These are phyloP conservation scores for Lanius collurio DNA, from an alignment of 2,113 vertebrate species.

Conservation along the genomic window DNA sequence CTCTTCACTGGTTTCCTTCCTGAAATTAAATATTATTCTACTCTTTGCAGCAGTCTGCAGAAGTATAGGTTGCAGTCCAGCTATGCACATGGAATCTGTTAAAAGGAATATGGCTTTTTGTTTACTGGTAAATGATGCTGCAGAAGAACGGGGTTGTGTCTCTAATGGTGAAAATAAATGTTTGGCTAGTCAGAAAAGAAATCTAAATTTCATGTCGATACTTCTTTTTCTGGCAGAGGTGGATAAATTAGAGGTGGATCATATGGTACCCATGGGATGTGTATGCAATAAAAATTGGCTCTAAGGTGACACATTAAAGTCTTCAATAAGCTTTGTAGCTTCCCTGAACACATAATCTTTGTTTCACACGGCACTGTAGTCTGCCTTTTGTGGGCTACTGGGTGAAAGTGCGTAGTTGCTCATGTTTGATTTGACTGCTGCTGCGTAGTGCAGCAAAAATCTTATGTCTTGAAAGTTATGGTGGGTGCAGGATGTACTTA, in stretches of 20 bases:
- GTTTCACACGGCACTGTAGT: neutral
- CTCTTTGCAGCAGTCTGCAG: neutral
- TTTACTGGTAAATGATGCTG: neutral
- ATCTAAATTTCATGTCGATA: neutral
- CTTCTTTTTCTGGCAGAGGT: neutral
- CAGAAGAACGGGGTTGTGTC: neutral
- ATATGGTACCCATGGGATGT: fast-evolving
- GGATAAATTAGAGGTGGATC: neutral
- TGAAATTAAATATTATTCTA: neutral
- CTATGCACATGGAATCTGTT: neutral
- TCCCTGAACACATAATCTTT: neutral
- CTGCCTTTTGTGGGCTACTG: neutral
- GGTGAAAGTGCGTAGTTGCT: neutral
- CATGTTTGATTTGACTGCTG: neutral
- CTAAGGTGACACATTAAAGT: neutral
- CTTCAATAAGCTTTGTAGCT: neutral
- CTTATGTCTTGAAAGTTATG: neutral
- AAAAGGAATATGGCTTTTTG: neutral
- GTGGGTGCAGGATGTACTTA: neutral
- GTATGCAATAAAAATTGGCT: neutral
- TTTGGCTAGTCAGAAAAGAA: neutral
- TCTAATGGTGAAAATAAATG: neutral
- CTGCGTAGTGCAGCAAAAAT: neutral
- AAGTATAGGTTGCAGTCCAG: neutral
- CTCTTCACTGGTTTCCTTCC: neutral